Evolutionary conservation across 2,797 vertebrate genomes (phyloP).

Genomic region (Sciaenops ocellatus): DNA sequence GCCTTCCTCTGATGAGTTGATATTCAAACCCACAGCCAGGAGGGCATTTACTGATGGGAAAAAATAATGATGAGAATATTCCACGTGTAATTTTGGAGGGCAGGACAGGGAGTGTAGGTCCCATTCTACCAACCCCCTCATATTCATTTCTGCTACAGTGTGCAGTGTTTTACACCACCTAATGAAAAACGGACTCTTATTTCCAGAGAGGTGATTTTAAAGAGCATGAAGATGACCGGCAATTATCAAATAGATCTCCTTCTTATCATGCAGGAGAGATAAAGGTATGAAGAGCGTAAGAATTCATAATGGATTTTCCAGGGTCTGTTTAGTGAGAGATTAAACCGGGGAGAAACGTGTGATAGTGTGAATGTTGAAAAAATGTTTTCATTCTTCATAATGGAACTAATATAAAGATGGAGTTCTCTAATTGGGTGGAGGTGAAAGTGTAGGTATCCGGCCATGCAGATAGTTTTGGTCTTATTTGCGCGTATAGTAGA

Average conservation of each 20-base stretch:
- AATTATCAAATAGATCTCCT: constrained; percentile 8
- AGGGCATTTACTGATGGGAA: constrained; percentile 38
- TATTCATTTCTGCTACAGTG: constrained; percentile 10
- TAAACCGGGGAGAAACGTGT: background rate
- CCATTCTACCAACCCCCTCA: background rate
- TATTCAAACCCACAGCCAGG: constrained; percentile 28
- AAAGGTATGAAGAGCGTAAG: background rate
- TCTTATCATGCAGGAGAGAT: background rate
- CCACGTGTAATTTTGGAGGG: constrained; percentile 16
- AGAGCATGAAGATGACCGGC: constrained; percentile 3
- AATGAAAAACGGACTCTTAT: constrained; percentile 32
- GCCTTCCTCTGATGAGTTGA: constrained; percentile 48
- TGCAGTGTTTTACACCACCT: background rate
- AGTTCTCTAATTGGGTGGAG: background rate
- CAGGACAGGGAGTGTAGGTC: constrained; percentile 2
- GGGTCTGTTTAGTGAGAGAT: background rate
- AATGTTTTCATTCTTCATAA: background rate
- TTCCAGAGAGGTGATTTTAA: constrained; percentile 16
- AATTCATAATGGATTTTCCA: constrained; percentile 1
- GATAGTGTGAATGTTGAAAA: background rate
- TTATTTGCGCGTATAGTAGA: background rate
- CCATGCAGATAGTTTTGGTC: background rate
- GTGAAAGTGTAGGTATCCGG: background rate
- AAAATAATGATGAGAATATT: constrained; percentile 48
- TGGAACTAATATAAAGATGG: background rate